These are phyloP conservation scores for Tribolium madens DNA, from an alignment of 1,140 invertebrate genomes.

Conservation along the genomic window DNA sequence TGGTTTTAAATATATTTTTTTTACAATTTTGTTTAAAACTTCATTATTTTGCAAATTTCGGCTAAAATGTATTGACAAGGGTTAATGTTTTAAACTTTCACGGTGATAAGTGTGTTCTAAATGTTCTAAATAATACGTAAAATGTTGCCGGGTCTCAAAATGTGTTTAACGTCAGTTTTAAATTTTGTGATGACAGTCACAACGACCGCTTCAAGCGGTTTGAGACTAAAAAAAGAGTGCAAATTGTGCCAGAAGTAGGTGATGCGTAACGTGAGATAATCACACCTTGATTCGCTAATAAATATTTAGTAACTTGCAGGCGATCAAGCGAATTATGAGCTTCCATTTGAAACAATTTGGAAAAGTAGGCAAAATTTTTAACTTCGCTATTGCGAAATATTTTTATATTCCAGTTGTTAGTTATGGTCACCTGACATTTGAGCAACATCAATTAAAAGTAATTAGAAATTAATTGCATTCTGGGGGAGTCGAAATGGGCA, in stretches of 20 bases:
- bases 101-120: no score
- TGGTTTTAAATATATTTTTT: no score
- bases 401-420: background rate
- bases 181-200: slow-evolving; percentile 28
- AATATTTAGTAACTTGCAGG: background rate
- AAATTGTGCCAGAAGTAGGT: background rate
- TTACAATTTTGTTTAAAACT: no score
- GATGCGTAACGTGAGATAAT: slow-evolving; percentile 13
- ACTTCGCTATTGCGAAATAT: background rate
- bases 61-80: no score
- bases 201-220: no score
- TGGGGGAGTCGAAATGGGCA: background rate
- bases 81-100: no score
- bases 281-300: background rate
- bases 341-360: no score
- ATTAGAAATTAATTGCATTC: slow-evolving; percentile 1
- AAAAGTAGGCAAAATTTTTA: no score
- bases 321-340: background rate
- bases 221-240: no score
- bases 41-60: no score
- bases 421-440: background rate
- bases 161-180: slow-evolving; percentile 30
- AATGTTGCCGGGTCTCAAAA: no score
- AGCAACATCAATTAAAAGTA: background rate
- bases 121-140: no score